These are phyloP conservation scores for Tineola bisselliella DNA, from an alignment of 2,888 invertebrate species.

Conservation along the genomic window DNA sequence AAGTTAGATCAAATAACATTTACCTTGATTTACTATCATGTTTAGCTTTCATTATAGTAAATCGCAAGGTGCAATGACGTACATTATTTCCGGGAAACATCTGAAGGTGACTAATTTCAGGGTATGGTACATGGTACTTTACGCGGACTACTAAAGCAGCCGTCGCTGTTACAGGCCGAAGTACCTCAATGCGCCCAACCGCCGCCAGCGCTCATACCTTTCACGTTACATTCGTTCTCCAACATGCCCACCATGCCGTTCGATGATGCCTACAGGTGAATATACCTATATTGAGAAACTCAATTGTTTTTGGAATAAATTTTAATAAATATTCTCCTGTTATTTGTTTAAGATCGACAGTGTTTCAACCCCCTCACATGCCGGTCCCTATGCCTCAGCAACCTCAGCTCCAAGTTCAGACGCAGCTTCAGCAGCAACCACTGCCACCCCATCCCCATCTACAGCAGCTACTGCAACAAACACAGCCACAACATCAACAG, in stretches of 20 bases:
- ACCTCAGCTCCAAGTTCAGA: slow-evolving; percentile 21
- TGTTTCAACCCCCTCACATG: slow-evolving; percentile 41
- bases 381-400: slow-evolving; percentile 23
- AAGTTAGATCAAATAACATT: too few relatives aligned
- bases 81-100: too few relatives aligned
- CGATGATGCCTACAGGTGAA: slow-evolving; percentile 40
- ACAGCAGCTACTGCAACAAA: slow-evolving; percentile 44
- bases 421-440: slow-evolving; percentile 11
- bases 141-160: slow-evolving; percentile 16
- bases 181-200: slow-evolving; percentile 25
- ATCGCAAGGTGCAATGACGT: too few relatives aligned
- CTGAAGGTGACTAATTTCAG: background rate
- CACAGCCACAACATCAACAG: slow-evolving; percentile 29
- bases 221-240: slow-evolving; percentile 23
- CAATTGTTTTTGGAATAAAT: slow-evolving; percentile 16
- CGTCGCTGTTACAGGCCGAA: slow-evolving; percentile 30
- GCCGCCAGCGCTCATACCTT: slow-evolving; percentile 26
- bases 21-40: too few relatives aligned
- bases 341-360: slow-evolving; percentile 21
- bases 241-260: slow-evolving; percentile 36
- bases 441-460: slow-evolving; percentile 23
- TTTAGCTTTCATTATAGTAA: too few relatives aligned
- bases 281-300: background rate
- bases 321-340: too few relatives aligned
- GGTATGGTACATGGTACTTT: background rate